Conservation (phyloP, 2,797 vertebrate species). For the Ispidina picta region DNA sequence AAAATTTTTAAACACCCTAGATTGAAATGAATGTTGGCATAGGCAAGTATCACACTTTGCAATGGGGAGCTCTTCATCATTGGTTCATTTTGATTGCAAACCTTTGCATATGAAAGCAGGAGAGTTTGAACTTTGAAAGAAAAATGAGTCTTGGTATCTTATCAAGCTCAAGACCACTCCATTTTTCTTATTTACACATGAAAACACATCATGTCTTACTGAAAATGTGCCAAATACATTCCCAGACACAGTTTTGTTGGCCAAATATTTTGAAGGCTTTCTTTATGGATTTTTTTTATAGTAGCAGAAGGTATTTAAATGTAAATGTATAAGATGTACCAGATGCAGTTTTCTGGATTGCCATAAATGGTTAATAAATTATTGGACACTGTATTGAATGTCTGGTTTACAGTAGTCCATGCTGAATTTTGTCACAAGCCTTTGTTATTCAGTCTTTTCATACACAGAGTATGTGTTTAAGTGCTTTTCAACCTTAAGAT, state of each 20-base stretch:
- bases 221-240: conserved; percentile 79
- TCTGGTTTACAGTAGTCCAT: conserved; percentile 62
- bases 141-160: background rate
- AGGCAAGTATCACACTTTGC: background rate
- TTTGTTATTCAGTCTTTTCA: conserved; percentile 12
- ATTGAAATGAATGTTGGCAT: background rate
- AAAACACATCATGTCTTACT: conserved; percentile 73
- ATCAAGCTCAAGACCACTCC: conserved; percentile 2
- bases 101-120: background rate
- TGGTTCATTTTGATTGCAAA: background rate
- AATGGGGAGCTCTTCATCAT: background rate
- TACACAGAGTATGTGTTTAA: conserved; percentile 10
- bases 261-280: conserved; percentile 77
- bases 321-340: conserved; percentile 74
- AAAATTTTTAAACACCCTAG: background rate
- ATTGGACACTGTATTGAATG: conserved; percentile 66
- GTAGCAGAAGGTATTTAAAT: conserved; percentile 77
- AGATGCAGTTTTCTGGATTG: conserved; percentile 75
- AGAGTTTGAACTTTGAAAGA: background rate
- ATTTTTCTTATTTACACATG: conserved; percentile 72
- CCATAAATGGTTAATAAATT: conserved; percentile 82
- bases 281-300: conserved; percentile 75
- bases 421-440: conserved; percentile 46
- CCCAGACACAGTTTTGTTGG: conserved; percentile 80
- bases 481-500: conserved; percentile 22